Conservation (phyloP, 1,140 invertebrate genomes). For the Matsumurasca onukii region DNA sequence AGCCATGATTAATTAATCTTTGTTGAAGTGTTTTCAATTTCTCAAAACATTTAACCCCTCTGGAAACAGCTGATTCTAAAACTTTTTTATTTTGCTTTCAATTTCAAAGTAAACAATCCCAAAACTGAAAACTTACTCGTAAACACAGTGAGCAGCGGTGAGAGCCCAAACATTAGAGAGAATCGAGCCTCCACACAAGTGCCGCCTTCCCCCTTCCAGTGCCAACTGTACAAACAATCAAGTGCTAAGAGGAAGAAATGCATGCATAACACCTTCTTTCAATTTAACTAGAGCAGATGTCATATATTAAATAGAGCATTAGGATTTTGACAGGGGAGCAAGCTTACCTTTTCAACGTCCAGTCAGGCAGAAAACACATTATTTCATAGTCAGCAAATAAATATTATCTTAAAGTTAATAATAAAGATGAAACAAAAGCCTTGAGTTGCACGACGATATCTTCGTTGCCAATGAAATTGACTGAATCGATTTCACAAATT, state of each 20-base stretch:
- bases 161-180: constrained; percentile 4
- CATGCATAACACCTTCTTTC: not conserved
- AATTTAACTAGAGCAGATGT: not conserved
- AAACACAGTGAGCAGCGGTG: constrained; percentile 13
- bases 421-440: too few species aligned
- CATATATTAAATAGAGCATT: not conserved
- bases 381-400: not conserved
- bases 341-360: not conserved
- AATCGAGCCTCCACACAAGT: constrained; percentile 6
- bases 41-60: too few species aligned
- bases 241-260: not conserved
- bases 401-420: not conserved
- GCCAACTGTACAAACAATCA: constrained; percentile 9
- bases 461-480: too few species aligned
- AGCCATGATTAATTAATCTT: too few species aligned
- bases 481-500: too few species aligned
- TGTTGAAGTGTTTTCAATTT: too few species aligned
- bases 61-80: too few species aligned
- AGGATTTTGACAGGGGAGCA: not conserved
- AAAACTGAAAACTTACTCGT: constrained; percentile 26
- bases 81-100: too few species aligned
- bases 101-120: too few species aligned
- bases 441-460: too few species aligned
- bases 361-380: not conserved
- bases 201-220: constrained; percentile 1